Conservation (phyloP, 2,113 vertebrate genomes). For the Sylvia atricapilla region DNA sequence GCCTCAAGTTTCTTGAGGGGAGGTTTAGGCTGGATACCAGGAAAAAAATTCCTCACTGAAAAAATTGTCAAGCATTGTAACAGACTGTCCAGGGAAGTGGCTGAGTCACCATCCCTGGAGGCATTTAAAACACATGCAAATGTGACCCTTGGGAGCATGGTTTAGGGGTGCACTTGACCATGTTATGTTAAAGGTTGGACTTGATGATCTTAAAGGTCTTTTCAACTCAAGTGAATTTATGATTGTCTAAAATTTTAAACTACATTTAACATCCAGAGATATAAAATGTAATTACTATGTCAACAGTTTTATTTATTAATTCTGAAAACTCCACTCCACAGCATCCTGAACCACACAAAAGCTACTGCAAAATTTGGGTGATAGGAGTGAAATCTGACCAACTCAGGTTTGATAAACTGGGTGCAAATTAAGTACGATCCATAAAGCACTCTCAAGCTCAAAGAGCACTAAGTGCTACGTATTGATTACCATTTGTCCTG, state of each 20-base stretch:
- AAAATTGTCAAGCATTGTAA: background rate
- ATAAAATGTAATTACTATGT: background rate
- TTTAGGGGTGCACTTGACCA: background rate
- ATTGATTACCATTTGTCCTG: constrained; percentile 34
- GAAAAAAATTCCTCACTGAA: background rate
- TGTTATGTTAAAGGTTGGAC: background rate
- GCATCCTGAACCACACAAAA: background rate
- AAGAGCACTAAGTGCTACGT: constrained; percentile 34
- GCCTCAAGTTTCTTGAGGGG: background rate
- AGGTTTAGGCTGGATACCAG: background rate
- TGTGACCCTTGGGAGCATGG: background rate
- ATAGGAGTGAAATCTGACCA: background rate
- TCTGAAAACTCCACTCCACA: background rate
- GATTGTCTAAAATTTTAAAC: background rate
- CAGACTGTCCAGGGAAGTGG: background rate
- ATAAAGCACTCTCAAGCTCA: background rate
- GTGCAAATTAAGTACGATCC: background rate
- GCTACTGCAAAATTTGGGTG: background rate
- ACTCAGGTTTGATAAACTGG: background rate
- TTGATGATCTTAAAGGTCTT: background rate
- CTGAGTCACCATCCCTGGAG: background rate
- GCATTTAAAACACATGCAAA: background rate
- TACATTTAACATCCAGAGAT: fast-evolving
- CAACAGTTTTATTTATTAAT: background rate
- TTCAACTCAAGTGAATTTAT: background rate